Percentiles rank a stretch among this genome's conserved stretches.
phyloP scores from a whole-genome alignment of 2,797 vertebrate genomes.

The Acrossocheilus wenchowensis region DNA sequence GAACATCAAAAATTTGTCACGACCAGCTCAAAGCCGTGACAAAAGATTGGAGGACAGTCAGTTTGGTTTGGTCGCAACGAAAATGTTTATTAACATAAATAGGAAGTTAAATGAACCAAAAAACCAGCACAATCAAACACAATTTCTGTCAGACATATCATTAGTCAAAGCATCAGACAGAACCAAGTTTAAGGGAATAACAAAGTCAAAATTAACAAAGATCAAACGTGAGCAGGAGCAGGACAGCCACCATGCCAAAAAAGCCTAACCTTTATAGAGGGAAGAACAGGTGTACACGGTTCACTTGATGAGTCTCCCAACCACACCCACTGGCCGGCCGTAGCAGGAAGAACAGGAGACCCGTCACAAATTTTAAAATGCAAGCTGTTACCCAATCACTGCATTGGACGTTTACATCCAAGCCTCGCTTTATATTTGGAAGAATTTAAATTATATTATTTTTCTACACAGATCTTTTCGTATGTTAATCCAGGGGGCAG shows the following conservation, averaged over 20 bases:
- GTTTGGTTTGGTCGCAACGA: background rate
- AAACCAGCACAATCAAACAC: background rate
- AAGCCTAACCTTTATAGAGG: background rate
- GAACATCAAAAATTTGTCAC: background rate
- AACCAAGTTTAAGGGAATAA: background rate
- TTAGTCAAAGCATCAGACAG: background rate
- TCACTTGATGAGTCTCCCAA: background rate
- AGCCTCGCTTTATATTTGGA: too few relatives aligned
- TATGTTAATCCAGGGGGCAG: too few relatives aligned
- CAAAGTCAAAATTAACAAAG: background rate
- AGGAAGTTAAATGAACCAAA: background rate
- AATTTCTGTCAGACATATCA: background rate
- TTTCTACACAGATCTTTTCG: too few relatives aligned
- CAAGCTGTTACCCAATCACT: too few relatives aligned
- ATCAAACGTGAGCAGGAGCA: background rate
- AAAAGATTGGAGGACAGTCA: background rate
- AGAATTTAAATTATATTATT: too few relatives aligned
- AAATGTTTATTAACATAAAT: background rate
- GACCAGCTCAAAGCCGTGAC: background rate
- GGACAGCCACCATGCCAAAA: background rate
- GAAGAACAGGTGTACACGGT: background rate
- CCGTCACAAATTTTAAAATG: too few relatives aligned
- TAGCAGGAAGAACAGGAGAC: background rate
- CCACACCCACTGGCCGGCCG: background rate
- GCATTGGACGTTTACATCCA: too few relatives aligned